A percentile compares a stretch with the other conserved stretches of the same genome.
These are phyloP conservation scores for Rhipidura dahli DNA, from an alignment of 2,113 vertebrate species.

Conservation along the genomic window DNA sequence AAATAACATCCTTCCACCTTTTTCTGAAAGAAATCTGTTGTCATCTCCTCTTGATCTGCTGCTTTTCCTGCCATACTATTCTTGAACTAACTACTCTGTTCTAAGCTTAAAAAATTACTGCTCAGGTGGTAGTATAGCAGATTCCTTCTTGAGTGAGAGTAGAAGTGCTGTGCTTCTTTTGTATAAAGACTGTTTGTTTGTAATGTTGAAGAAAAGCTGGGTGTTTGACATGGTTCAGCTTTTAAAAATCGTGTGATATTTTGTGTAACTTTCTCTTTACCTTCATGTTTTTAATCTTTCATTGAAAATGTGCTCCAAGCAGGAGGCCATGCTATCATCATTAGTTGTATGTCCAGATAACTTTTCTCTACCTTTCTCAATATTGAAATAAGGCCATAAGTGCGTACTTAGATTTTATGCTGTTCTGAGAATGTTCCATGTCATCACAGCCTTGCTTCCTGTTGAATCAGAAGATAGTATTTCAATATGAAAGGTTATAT, in stretches of 20 bases:
- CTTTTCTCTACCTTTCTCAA: background rate
- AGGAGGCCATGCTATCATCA: background rate
- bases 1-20: conserved; percentile 25
- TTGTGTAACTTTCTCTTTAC: background rate
- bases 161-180: background rate
- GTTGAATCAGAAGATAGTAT: background rate
- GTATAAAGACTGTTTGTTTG: background rate
- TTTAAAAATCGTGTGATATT: background rate
- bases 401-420: background rate
- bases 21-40: conserved; percentile 31
- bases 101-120: background rate
- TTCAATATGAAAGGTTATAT: background rate
- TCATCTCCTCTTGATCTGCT: background rate
- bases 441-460: background rate
- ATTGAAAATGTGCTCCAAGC: background rate
- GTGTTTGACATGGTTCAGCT: background rate
- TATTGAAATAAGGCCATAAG: background rate
- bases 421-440: background rate
- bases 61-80: background rate
- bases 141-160: background rate
- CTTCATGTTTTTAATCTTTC: background rate
- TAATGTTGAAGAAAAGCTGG: background rate
- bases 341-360: background rate
- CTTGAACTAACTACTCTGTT: background rate
- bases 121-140: background rate